These are phyloP conservation scores for Drosophila nasuta DNA, from an alignment of 1,140 invertebrate species.

Conservation along the genomic window DNA sequence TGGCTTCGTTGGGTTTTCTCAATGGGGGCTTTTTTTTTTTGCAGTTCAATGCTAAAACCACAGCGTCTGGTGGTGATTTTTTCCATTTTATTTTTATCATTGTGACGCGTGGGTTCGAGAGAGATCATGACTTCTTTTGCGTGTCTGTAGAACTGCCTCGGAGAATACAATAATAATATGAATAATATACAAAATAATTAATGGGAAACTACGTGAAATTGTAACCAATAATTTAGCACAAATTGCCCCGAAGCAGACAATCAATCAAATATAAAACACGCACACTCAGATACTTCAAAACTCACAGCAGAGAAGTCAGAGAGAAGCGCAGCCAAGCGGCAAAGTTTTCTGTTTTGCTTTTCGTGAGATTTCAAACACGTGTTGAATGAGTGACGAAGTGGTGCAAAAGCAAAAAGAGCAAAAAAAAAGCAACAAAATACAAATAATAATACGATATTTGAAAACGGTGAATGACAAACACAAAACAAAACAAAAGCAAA, in stretches of 20 bases:
- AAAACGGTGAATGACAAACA: slow-evolving; percentile 23
- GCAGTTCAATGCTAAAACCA: not conserved
- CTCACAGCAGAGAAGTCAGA: too few relatives aligned
- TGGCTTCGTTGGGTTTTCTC: slow-evolving; percentile 49
- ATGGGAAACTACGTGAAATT: slow-evolving; percentile 42
- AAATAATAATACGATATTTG: slow-evolving; percentile 14
- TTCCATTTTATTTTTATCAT: not conserved
- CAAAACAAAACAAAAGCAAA: slow-evolving; percentile 39
- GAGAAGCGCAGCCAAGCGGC: slow-evolving; percentile 14
- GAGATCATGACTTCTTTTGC: slow-evolving; percentile 3
- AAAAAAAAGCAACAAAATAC: slow-evolving; percentile 12
- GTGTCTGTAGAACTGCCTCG: slow-evolving; percentile 6
- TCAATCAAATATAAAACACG: slow-evolving; percentile 48
- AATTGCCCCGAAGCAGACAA: slow-evolving; percentile 37
- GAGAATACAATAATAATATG: not conserved
- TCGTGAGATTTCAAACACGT: slow-evolving; percentile 26
- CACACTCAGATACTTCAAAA: slow-evolving; percentile 5
- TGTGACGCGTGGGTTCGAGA: slow-evolving; percentile 1
- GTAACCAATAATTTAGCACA: slow-evolving; percentile 40
- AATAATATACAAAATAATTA: slow-evolving; percentile 24
- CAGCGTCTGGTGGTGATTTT: slow-evolving; percentile 16
- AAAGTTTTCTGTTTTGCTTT: not conserved
- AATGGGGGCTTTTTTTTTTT: slow-evolving; percentile 51
- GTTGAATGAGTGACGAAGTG: slow-evolving; percentile 36
- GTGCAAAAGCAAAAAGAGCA: slow-evolving; percentile 5